Percentiles rank a stretch among this genome's conserved stretches.
phyloP scores from a whole-genome alignment of 2,797 vertebrate species.

The Ammospiza maritima region DNA sequence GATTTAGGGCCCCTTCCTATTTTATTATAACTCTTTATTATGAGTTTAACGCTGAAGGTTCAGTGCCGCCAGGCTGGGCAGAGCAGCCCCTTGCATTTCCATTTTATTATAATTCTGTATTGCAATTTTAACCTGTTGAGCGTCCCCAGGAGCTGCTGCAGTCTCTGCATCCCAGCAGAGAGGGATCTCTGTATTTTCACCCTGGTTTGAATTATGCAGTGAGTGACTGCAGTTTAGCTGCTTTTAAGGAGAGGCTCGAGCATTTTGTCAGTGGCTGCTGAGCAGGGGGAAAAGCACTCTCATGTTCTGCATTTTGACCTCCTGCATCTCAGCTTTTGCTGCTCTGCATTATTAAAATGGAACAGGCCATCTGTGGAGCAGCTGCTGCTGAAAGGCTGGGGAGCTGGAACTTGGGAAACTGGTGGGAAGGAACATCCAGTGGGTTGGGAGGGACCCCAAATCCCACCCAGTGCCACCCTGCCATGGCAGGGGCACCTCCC shows the following conservation, averaged over 20 bases:
- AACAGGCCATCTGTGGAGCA: neutral
- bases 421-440: neutral
- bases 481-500: neutral
- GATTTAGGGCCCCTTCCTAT: neutral
- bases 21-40: accelerated
- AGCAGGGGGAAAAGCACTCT: neutral
- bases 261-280: neutral
- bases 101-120: accelerated
- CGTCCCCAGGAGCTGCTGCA: neutral
- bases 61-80: accelerated
- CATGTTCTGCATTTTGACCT: neutral
- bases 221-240: neutral
- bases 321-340: neutral
- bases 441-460: neutral
- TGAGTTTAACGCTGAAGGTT: neutral
- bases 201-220: neutral
- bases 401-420: neutral
- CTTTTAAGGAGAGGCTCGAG: neutral
- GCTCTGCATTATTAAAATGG: neutral
- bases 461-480: neutral
- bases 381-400: neutral
- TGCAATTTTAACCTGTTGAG: neutral
- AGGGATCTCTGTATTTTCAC: neutral
- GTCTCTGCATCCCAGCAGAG: neutral
- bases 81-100: neutral